Conservation (phyloP, 2,797 vertebrate species). For the Hafferia zeledoni region DNA sequence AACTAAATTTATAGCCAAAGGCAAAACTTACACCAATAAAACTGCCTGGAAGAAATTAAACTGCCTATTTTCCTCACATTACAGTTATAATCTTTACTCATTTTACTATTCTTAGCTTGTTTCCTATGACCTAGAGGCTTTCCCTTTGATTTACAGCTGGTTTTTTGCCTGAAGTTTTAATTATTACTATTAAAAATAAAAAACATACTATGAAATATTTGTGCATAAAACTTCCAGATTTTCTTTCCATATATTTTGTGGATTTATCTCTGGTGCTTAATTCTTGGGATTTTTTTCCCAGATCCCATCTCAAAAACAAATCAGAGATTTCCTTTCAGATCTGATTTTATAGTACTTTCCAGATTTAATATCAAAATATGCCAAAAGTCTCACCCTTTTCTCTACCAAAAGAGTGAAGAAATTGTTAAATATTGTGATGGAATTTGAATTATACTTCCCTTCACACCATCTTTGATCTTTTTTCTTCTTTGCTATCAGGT, state of each 20-base stretch:
- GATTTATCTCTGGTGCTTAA: background rate
- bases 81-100: background rate
- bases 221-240: background rate
- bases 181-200: background rate
- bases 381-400: background rate
- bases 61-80: background rate
- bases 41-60: background rate
- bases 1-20: conserved; percentile 3
- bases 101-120: background rate
- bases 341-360: background rate
- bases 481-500: background rate
- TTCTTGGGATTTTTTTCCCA: accelerated
- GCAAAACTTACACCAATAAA: background rate
- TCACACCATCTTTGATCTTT: background rate
- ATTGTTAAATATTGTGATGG: background rate
- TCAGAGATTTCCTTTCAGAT: background rate
- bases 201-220: background rate
- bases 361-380: background rate
- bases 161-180: background rate
- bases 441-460: background rate
- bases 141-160: background rate
- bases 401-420: background rate
- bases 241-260: background rate
- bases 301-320: background rate
- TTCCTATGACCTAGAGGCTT: background rate